Evolutionary conservation across 2,797 vertebrate genomes (phyloP), one percentile per base, ranked within the genome.

Genomic region (Enteromius argenteus): DNA sequence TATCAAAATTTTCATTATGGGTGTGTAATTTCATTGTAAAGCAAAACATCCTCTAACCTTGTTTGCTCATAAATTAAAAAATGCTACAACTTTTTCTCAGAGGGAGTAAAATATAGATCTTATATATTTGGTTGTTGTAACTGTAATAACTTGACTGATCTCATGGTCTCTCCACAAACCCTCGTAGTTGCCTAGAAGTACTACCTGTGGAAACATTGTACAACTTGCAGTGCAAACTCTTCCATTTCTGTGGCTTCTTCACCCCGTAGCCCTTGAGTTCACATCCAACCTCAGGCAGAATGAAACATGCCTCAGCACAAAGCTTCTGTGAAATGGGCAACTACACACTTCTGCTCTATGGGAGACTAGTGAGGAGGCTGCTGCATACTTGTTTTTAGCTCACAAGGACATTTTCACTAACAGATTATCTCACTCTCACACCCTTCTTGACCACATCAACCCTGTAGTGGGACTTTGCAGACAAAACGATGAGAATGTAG

Each of bases 241-340:
- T 79, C 37, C 23, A 39, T 78, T 69, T 76, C 66, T 84, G 77
- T 58, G 56, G 83, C 68, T 64, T 76, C 68, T 44, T 84, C 84
- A 83, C 77, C 62, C 79, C 46, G 27, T 69, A 60, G 78, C 64
- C 46, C 44, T 69, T 44, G 79, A 37, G 35, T 85, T 85, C 23
- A 35, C 79, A 77, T 82, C 79, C 73, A 86, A 78, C 76, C 73
- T 83, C 53, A 90, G 44, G 68, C 69, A 80, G 66, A 80, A 77
- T 85, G 84, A 85, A 88, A 88, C 84, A 71, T 81, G 69, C 87
- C 87, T 89, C 85, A 89, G 84, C 44, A 83, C 56, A 86, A 90
- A 89, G 86, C 79, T 39, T n/a, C 27, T 56, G 30, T 35, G 32
- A 60, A 76, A 85, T 77, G 68, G 76, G 72, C 83, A 80, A 78